Conservation (phyloP, 2,797 vertebrate genomes). For the Crocodylus rhombifer region DNA sequence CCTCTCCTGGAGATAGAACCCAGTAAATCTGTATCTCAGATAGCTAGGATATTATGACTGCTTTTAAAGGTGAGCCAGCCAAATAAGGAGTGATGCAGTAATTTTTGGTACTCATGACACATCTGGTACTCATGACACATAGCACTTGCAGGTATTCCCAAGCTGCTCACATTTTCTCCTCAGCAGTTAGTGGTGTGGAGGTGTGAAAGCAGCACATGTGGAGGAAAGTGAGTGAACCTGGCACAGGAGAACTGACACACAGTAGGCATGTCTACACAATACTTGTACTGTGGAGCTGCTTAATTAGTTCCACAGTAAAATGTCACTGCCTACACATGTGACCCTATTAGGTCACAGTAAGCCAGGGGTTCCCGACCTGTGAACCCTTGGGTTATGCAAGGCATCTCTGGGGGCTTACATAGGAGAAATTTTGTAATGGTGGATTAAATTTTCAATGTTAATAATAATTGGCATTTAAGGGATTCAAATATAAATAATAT, state of each 20-base stretch:
- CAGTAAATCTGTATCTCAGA: fast-evolving
- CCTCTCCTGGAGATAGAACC: fast-evolving
- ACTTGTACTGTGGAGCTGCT: too few relatives aligned
- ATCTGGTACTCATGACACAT: neutral
- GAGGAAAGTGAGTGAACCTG: neutral
- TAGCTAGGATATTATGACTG: neutral
- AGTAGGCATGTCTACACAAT: neutral
- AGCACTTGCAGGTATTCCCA: neutral
- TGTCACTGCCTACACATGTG: too few relatives aligned
- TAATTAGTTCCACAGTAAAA: too few relatives aligned
- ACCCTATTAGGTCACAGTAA: too few relatives aligned
- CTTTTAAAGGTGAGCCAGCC: neutral
- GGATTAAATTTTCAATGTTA: too few relatives aligned
- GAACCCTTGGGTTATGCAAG: too few relatives aligned
- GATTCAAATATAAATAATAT: too few relatives aligned
- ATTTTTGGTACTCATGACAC: neutral
- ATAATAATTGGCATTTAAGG: too few relatives aligned
- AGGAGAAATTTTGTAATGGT: too few relatives aligned
- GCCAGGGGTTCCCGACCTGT: too few relatives aligned
- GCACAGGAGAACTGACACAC: neutral
- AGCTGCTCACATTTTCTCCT: neutral
- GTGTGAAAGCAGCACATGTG: neutral
- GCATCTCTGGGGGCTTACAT: too few relatives aligned
- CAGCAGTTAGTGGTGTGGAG: neutral
- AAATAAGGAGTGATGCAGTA: neutral